phyloP scores from a whole-genome alignment of 2,797 vertebrate species.

The Danio choprae region DNA sequence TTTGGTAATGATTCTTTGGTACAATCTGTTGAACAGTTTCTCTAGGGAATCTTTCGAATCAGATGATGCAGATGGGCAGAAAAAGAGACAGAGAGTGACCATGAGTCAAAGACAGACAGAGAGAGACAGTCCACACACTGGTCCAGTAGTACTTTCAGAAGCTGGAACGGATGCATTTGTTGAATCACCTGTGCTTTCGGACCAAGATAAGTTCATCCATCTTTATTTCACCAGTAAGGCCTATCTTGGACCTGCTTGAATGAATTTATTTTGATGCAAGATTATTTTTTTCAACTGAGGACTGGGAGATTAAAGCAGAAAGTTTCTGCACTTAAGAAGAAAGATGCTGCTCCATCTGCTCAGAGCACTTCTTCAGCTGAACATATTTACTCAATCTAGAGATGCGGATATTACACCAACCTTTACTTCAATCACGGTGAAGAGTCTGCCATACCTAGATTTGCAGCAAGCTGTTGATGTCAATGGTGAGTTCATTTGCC shows the following conservation, averaged over 20 bases:
- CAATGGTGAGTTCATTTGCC: conserved; percentile 35
- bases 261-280: neutral
- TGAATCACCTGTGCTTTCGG: neutral
- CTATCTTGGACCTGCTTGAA: neutral
- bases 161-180: conserved; percentile 12
- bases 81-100: conserved; percentile 1
- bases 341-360: conserved; percentile 50
- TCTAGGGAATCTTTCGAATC: conserved; percentile 24
- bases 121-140: neutral
- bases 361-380: conserved; percentile 47
- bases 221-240: neutral
- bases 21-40: conserved; percentile 43
- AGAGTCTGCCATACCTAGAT: conserved; percentile 15
- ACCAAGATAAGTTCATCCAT: neutral
- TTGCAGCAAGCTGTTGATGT: conserved; percentile 11
- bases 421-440: neutral
- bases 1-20: conserved; percentile 13
- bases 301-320: neutral
- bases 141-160: neutral
- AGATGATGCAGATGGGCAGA: conserved; percentile 22
- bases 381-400: conserved; percentile 24
- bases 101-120: conserved; percentile 7
- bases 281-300: neutral
- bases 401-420: neutral
- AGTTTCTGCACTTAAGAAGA: conserved; percentile 1